Conservation (phyloP, 2,888 invertebrate genomes). For the Phorcus lineatus region DNA sequence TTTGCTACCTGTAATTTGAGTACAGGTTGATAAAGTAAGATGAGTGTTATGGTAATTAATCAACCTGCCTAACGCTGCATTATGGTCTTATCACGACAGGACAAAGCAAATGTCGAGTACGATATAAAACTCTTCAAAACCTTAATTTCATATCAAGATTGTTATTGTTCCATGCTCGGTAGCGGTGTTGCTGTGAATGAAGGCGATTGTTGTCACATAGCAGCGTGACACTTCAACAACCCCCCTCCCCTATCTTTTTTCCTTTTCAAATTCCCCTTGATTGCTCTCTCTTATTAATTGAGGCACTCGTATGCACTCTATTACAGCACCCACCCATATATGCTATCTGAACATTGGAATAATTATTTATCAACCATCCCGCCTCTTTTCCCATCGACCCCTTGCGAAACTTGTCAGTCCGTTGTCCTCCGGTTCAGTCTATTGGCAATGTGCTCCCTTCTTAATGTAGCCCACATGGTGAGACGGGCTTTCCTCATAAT, state of each 20-base stretch:
- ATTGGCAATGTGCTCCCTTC: no score
- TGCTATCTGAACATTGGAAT: no score
- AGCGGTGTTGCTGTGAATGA: neutral
- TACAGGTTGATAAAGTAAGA: neutral
- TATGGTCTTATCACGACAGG: neutral
- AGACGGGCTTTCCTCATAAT: no score
- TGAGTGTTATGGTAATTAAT: neutral
- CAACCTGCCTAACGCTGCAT: neutral
- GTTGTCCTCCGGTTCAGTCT: no score
- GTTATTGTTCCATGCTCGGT: neutral
- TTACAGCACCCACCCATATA: neutral
- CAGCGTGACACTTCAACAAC: neutral
- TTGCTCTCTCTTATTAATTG: neutral
- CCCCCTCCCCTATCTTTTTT: neutral
- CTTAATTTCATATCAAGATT: neutral
- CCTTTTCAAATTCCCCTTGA: neutral
- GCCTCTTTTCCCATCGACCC: no score
- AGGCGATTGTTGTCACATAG: neutral
- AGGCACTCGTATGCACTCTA: no score
- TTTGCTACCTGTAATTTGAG: no score
- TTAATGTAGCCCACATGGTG: no score
- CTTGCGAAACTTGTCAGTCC: no score
- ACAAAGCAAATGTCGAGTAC: neutral
- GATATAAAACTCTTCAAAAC: slow-evolving; percentile 7
- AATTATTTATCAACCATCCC: no score